Evolutionary conservation across 2,888 invertebrate genomes (phyloP).

Genomic region (Elgonia sp.): DNA sequence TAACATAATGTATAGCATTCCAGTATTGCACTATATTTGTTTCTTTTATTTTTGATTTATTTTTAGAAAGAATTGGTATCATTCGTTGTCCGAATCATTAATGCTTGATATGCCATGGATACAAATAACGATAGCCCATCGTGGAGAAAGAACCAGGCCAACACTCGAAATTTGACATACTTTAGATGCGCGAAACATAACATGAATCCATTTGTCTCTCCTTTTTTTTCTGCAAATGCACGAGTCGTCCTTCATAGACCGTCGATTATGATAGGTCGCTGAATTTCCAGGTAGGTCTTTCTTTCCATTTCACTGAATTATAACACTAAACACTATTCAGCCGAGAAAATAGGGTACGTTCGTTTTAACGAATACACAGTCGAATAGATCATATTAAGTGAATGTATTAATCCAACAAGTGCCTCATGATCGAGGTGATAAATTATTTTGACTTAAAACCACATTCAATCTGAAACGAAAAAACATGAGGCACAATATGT

Average conservation of each 20-base stretch:
- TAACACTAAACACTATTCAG: constrained; percentile 55
- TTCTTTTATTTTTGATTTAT: constrained; percentile 25
- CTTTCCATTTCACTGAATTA: constrained; percentile 73
- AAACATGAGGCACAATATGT: constrained; percentile 22
- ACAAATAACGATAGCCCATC: constrained; percentile 69
- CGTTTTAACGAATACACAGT: constrained; percentile 39
- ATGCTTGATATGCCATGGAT: constrained; percentile 62
- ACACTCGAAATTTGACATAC: constrained; percentile 84
- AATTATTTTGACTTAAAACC: constrained; percentile 46
- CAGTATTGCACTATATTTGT: not conserved
- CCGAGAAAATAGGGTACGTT: constrained; percentile 66
- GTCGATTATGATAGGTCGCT: constrained; percentile 73
- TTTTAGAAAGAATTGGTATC: constrained; percentile 30
- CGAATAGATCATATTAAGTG: constrained; percentile 48
- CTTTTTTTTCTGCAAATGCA: constrained; percentile 52
- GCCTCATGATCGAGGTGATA: constrained; percentile 32
- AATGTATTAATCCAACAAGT: constrained; percentile 56
- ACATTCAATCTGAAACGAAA: constrained; percentile 21
- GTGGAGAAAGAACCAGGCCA: constrained; percentile 82
- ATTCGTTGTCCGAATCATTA: constrained; percentile 60
- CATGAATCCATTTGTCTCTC: constrained; percentile 59
- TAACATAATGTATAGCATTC: no score
- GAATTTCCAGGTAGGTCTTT: constrained; percentile 71
- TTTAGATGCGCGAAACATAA: constrained; percentile 74
- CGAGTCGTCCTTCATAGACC: constrained; percentile 71